Evolutionary conservation across 2,113 vertebrate species (phyloP), one percentile per base, ranked within the genome.

Genomic region (Hippocampus comes): DNA sequence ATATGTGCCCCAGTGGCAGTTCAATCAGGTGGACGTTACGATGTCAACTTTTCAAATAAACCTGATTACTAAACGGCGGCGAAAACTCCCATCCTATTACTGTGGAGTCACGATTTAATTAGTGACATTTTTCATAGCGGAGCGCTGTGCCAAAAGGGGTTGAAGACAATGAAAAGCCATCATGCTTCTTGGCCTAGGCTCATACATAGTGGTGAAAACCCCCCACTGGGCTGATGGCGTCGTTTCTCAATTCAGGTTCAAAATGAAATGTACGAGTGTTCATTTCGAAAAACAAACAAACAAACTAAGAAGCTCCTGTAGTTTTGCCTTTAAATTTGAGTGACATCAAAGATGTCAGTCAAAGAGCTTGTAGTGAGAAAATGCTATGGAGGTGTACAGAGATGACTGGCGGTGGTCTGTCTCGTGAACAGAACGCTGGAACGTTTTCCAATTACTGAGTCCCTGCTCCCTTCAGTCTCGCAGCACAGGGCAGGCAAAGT

Each of bases 381-480:
- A 53, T 60, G 77, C 21, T 25, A 23, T 63, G 59, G 56, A 64
- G 56, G 63, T 34, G 15, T 59, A 14, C 38, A 1, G 25, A 71
- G 72, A 75, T 46, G 46, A 12, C 27, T 68, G 34, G 38, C 25
- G 20, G 27, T 18, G 34, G 56, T 73, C 84, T 88, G 70, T 81
- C 68, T 70, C 70, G 30, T 9, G 82, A 84, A 82, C 68, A 74
- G 64, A 74, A 61, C 48, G 84, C 81, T 79, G 84, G 84, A 86
- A 89, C 90, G 87, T 91, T 92, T 92, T 87, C 89, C 92, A 91
- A 91, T 92, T 89, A 90, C 78, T 83, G 82, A 71, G 55, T 82
- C 82, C 82, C 84, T 75, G 49, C 78, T 80, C 72, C 63, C 78
- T 78, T 73, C 77, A 76, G 72, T 88, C 87, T 84, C 82, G 43